These are phyloP conservation scores for Sebastes itinus DNA, from an alignment of 2,797 vertebrate genomes.

Conservation along the genomic window DNA sequence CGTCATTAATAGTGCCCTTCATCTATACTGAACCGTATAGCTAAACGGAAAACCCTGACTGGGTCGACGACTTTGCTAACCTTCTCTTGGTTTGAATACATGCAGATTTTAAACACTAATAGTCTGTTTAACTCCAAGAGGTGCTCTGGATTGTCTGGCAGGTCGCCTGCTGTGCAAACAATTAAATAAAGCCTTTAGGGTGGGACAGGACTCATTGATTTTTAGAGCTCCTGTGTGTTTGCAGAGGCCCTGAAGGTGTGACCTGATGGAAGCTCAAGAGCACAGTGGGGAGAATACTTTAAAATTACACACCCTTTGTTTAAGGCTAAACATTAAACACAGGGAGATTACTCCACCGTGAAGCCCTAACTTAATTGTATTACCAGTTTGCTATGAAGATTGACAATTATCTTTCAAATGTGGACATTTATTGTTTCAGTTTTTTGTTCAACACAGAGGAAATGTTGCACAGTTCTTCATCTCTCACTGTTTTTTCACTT, in stretches of 20 bases:
- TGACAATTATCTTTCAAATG: background rate
- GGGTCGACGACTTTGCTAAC: background rate
- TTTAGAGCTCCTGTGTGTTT: slow-evolving; percentile 58
- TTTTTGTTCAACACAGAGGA: background rate
- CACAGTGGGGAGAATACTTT: slow-evolving; percentile 13
- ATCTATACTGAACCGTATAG: background rate
- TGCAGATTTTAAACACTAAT: slow-evolving; percentile 28
- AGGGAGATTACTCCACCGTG: background rate
- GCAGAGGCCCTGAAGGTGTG: slow-evolving; percentile 48
- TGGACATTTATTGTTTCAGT: background rate
- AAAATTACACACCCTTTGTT: slow-evolving; percentile 40
- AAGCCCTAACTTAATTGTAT: background rate
- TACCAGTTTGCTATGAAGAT: background rate
- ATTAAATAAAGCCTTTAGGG: slow-evolving; percentile 39
- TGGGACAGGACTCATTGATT: slow-evolving; percentile 34
- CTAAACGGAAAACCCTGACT: background rate
- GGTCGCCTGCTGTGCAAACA: slow-evolving; percentile 57
- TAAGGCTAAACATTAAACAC: slow-evolving; percentile 25
- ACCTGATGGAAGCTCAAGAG: slow-evolving; percentile 20
- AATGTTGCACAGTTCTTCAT: background rate
- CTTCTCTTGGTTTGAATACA: slow-evolving; percentile 42
- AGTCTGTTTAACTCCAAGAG: slow-evolving; percentile 31
- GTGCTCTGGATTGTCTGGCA: slow-evolving; percentile 28
- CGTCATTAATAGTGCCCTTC: background rate
- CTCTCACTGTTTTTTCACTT: background rate